phyloP scores from a whole-genome alignment of 2,888 invertebrate species.

The Lymantria monacha region DNA sequence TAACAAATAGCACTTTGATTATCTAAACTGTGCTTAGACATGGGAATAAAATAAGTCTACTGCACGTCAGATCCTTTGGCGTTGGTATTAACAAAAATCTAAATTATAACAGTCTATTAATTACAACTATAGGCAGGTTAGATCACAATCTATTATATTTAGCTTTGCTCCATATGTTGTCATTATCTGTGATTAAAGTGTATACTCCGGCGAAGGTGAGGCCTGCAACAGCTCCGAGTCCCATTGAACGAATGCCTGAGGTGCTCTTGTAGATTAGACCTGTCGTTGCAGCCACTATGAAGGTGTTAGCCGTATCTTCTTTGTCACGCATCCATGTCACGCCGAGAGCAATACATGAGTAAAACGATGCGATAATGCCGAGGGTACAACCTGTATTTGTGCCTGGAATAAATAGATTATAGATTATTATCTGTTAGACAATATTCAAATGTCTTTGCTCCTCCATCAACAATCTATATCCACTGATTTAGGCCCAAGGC shows the following conservation, averaged over 20 bases:
- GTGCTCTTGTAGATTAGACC: slow-evolving; percentile 95
- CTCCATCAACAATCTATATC: no score
- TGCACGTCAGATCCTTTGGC: slow-evolving; percentile 58
- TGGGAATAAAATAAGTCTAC: slow-evolving; percentile 67
- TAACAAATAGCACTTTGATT: slow-evolving; percentile 26
- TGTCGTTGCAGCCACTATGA: slow-evolving; percentile 93
- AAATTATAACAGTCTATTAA: slow-evolving; percentile 61
- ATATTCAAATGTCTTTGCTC: no score
- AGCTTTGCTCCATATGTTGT: slow-evolving; percentile 80
- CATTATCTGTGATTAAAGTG: slow-evolving; percentile 82
- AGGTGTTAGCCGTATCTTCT: slow-evolving; percentile 95
- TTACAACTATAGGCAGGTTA: slow-evolving; percentile 58
- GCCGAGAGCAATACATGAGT: slow-evolving; percentile 95
- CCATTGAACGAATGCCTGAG: slow-evolving; percentile 91
- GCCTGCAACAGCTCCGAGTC: slow-evolving; percentile 92
- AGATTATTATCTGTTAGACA: no score
- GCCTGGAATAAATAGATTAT: slow-evolving; percentile 60
- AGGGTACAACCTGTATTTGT: slow-evolving; percentile 95
- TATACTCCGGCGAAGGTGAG: slow-evolving; percentile 91
- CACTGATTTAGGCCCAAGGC: no score
- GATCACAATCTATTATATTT: slow-evolving; percentile 77
- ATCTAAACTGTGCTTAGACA: slow-evolving; percentile 45
- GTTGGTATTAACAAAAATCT: slow-evolving; percentile 39
- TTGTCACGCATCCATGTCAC: slow-evolving; percentile 92
- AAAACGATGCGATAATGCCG: slow-evolving; percentile 96